Percentiles rank a stretch among this genome's conserved stretches.
These are phyloP conservation scores for Philereme transversata DNA, from an alignment of 2,888 invertebrate genomes.

Conservation along the genomic window DNA sequence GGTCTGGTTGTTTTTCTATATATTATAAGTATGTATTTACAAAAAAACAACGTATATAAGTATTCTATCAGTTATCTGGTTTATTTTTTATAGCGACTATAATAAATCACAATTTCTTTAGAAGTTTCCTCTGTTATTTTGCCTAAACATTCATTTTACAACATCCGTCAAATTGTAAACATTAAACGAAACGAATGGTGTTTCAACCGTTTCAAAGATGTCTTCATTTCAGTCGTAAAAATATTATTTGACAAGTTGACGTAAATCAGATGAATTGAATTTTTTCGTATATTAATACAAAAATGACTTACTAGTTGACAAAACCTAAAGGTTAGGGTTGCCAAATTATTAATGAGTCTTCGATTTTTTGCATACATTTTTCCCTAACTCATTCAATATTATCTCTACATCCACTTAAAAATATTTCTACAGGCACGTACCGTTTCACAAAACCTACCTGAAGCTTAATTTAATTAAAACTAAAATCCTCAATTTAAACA, in stretches of 20 bases:
- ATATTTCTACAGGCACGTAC: too few relatives aligned
- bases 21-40: too few relatives aligned
- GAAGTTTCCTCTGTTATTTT: constrained; percentile 21
- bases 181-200: constrained; percentile 17
- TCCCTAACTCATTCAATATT: too few relatives aligned
- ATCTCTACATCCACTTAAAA: too few relatives aligned
- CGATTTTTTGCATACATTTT: too few relatives aligned
- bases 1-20: too few relatives aligned
- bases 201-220: constrained; percentile 12
- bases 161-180: constrained; percentile 26
- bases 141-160: constrained; percentile 15
- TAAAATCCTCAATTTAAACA: constrained; percentile 5
- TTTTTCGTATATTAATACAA: not conserved
- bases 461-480: not conserved
- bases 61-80: too few relatives aligned
- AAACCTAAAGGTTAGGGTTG: too few relatives aligned
- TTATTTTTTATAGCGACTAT: not conserved
- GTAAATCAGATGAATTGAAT: not conserved
- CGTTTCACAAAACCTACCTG: not conserved
- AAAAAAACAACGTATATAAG: too few relatives aligned
- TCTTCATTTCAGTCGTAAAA: constrained; percentile 11
- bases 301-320: too few relatives aligned
- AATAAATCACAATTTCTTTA: constrained; percentile 17
- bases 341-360: too few relatives aligned
- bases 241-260: constrained; percentile 8